These are phyloP conservation scores for Lepidostoma basale DNA, from an alignment of 1,140 invertebrate species.

Conservation along the genomic window DNA sequence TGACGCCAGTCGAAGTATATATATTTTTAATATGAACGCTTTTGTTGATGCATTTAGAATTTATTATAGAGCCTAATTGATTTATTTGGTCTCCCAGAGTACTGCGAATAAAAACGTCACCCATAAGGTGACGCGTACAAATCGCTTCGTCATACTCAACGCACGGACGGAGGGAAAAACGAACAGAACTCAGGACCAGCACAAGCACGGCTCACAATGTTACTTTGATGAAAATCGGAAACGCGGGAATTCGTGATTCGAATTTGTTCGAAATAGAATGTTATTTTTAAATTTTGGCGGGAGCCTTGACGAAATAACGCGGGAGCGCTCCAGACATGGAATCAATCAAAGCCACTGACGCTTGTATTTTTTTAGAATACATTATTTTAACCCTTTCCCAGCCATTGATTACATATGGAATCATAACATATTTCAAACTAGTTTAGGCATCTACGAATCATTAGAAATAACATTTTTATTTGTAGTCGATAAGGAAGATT, in stretches of 20 bases:
- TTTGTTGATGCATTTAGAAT: conserved; percentile 9
- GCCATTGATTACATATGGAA: not conserved
- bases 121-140: conserved; percentile 14
- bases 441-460: too few relatives aligned
- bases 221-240: conserved; percentile 21
- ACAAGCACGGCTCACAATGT: not conserved
- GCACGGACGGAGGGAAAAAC: conserved; percentile 1
- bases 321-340: conserved; percentile 12
- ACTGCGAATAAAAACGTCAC: not conserved
- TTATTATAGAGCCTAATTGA: conserved; percentile 4
- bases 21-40: too few relatives aligned
- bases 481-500: too few relatives aligned
- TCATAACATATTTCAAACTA: too few relatives aligned
- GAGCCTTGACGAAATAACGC: not conserved
- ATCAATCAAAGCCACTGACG: conserved; percentile 6
- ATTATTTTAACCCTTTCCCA: not conserved
- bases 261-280: conserved; percentile 5
- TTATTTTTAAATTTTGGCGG: conserved; percentile 12
- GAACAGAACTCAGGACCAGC: too few relatives aligned
- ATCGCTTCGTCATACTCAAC: conserved; percentile 20
- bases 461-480: too few relatives aligned
- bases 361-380: too few relatives aligned
- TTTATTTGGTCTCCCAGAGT: conserved; percentile 1
- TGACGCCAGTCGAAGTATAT: too few relatives aligned
- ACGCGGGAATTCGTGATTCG: conserved; percentile 18